Conservation (phyloP, 1,140 invertebrate species). For the Drosophila punjabiensis region DNA sequence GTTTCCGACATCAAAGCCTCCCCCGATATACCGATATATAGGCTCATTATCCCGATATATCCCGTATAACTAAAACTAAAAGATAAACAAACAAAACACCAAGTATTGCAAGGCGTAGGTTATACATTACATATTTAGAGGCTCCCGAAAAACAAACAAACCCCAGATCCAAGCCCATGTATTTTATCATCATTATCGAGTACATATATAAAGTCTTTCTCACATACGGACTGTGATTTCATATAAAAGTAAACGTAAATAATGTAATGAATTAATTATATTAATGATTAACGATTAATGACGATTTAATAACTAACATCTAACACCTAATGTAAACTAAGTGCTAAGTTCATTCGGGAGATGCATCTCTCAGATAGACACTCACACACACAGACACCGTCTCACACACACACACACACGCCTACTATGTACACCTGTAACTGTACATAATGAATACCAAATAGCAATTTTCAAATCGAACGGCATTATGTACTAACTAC, state of each 20-base stretch:
- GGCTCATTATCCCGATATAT: constrained; percentile 18
- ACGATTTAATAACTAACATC: constrained; percentile 45
- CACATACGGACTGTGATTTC: constrained; percentile 86
- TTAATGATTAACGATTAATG: constrained; percentile 39
- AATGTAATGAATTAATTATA: constrained; percentile 60
- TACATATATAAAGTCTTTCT: constrained; percentile 83
- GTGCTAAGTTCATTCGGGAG: constrained; percentile 34
- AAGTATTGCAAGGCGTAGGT: constrained; percentile 42
- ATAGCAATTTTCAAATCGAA: constrained; percentile 50
- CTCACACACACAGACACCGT: constrained; percentile 2
- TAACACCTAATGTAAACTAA: constrained; percentile 44
- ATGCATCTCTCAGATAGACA: constrained; percentile 15
- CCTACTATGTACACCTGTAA: constrained; percentile 10
- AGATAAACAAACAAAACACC: constrained; percentile 18
- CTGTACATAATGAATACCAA: constrained; percentile 27
- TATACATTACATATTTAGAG: constrained; percentile 29
- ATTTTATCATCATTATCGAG: constrained; percentile 74
- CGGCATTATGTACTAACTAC: constrained; percentile 36
- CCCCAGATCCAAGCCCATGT: constrained; percentile 31
- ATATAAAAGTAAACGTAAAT: constrained; percentile 59
- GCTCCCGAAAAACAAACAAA: neutral
- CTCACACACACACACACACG: constrained; percentile 4
- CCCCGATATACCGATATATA: constrained; percentile 13
- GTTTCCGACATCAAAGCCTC: constrained; percentile 29
- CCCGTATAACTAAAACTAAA: constrained; percentile 1